Conservation (phyloP, 2,888 invertebrate species). For the Boloria selene region DNA sequence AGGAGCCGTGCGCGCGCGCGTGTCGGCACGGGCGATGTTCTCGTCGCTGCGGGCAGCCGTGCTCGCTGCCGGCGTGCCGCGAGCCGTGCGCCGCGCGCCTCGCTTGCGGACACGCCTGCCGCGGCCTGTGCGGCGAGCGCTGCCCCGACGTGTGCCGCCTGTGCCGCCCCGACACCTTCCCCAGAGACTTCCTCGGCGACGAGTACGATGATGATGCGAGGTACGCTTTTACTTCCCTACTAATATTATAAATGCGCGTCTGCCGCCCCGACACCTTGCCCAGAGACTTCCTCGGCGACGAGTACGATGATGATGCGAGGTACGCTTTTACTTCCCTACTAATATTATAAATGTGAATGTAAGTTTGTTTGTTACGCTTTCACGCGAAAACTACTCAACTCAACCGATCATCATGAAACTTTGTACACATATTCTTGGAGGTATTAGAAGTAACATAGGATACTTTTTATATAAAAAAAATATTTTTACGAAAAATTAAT, state of each 20-base stretch:
- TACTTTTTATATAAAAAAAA: no score
- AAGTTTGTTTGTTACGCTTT: no score
- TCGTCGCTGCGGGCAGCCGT: slow-evolving; percentile 71
- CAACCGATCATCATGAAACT: no score
- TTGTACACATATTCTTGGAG: no score
- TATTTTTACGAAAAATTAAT: no score
- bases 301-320: slow-evolving; percentile 76
- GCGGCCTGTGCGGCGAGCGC: slow-evolving; percentile 88
- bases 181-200: slow-evolving; percentile 64
- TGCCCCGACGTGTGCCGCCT: slow-evolving; percentile 83
- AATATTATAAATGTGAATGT: no score
- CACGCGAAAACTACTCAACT: no score
- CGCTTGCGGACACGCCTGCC: slow-evolving; percentile 84
- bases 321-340: no score
- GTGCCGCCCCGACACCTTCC: slow-evolving; percentile 80
- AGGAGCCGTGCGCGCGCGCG: slow-evolving; percentile 66
- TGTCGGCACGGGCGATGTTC: slow-evolving; percentile 78
- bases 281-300: slow-evolving; percentile 61
- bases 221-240: slow-evolving; percentile 50
- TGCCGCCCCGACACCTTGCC: slow-evolving; percentile 81
- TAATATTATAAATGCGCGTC: no score
- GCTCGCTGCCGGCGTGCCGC: slow-evolving; percentile 69
- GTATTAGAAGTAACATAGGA: no score
- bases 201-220: slow-evolving; percentile 74
- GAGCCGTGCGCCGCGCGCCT: slow-evolving; percentile 61